Evolutionary conservation across 2,113 vertebrate genomes (phyloP), one percentile per base, ranked within the genome.

Genomic region (Aramus guarauna): DNA sequence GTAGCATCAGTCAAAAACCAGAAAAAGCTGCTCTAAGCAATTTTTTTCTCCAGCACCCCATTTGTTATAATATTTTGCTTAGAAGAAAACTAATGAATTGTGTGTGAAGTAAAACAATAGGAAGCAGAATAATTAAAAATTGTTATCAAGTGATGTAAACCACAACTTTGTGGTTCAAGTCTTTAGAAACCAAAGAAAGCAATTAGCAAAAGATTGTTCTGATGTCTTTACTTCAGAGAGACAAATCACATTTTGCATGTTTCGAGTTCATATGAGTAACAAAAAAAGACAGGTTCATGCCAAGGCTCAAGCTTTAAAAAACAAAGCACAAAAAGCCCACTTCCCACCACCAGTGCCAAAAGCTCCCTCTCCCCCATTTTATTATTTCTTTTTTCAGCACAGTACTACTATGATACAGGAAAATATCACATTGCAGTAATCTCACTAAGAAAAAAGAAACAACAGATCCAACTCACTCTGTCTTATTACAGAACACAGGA

Each of bases 131-230:
- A 90, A 95, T 87, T 91, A 79, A 91, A 75, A 96, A 85, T 55
- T 79, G 30, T 78, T 95, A 85, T 20, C 69, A 85, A 96, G 43
- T 66, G 76, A 83, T 64, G 59, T 85, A 69, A 92, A 92, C 81
- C 52, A 1, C 81, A 93, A 41, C 39, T 84, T 74, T 94, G 94
- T 87, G 93, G 86, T 92, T 96, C 68, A 27, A 91, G 77, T 55
- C 48, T 86, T 86, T 77, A 52, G 3, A 94, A 90, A 91, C 63
- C 94, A 88, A 92, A 63, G 79, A 92, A 93, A 95, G 92, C 93
- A 87, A 97, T 97, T 90, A 96, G 45, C 56, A 81, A 43, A 90
- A 77, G 69, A 90, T 21, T 83, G 37, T 43, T 87, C 32, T 64
- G 63, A 77, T 62, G 55, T 23, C 39, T 68, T 66, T 53, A 76